Evolutionary conservation across 2,888 invertebrate species (phyloP), one percentile per base, ranked within the genome.

Genomic region (Tipula confusa): DNA sequence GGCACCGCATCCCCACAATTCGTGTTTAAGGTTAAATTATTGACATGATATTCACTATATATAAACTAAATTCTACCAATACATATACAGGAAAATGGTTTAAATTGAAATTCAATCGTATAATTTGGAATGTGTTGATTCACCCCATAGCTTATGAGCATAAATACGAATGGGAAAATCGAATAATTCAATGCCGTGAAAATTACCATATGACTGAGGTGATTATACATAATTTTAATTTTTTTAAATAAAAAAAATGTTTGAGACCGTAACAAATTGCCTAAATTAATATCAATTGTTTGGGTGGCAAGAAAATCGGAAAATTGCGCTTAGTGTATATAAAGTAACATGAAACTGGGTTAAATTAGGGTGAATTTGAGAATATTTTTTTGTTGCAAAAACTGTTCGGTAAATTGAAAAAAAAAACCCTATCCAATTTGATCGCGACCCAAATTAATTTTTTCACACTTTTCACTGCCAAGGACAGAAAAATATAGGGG

Each of bases 11-110:
- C 6, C 64, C 64, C 64, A 64, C 24, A 64, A 31, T 24, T 64
- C 64, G 64, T 64, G 64, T 64, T 64, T 64, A 64, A 64, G 64
- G 64, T 64, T 64, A 64, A 64, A 24, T 64, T 64, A 64, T 64
- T 64, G 24, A 64, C 64, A 64, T 64, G 64, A 64, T 24, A 64
- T 24, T 33, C 33, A n/a, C n/a, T 43, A 38, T 6, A 11, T 11
- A 38, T 48, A 64, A 15, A 64, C 64, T 24, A 24, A 33, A 33
- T 24, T 24, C 18, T 43, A 64, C 24, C 7, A 15, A 15, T 43
- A 24, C 9, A 9, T 64, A 64, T 64, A 64, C 24, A 64, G 24
- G 64, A 64, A 64, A 64, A 0, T 13, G 24, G 4, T 64, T 64
- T 64, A 9, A 64, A 64, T 24, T 24, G 64, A 24, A 64, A 9